Evolutionary conservation across 2,888 invertebrate species (phyloP), one percentile per base, ranked within the genome.

Genomic region (Trilocha varians): DNA sequence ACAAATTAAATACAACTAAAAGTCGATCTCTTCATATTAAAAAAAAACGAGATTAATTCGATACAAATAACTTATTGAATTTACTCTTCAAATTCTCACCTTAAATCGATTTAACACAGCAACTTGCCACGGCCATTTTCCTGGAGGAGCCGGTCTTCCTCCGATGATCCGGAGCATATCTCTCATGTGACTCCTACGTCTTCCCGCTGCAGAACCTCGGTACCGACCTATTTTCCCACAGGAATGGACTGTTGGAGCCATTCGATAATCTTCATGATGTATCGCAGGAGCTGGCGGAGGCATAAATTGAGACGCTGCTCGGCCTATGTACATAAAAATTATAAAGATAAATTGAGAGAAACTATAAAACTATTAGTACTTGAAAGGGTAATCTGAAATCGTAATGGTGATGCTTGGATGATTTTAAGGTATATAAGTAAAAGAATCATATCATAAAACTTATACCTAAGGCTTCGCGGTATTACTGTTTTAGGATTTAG

Each of bases 41-140:
- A 1, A 18, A 18, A 18, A 18, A 18, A 18, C 1, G 8, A 18
- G 1, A 18, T 6, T 18, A 5, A 2, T 25, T 25, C 1, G 25
- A 4, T 9, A 2, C 25, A 25, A 25, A 34, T 34, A 5, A 16
- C 6, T n/a, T n/a, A n/a, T n/a, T n/a, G n/a, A n/a, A n/a, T n/a
- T n/a, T n/a, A n/a, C n/a, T n/a, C n/a, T n/a, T n/a, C n/a, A n/a
- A n/a, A n/a, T n/a, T 34, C 45, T 69, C 76, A 93, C 94, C 87
- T 91, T 91, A 71, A 90, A 91, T 62, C 92, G 88, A 72, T 96
- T 97, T 45, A 97, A 87, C 40, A 98, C 91, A 40, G 94, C 96
- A 14, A 95, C 96, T 82, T 97, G 96, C 97, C 97, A 97, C 0
- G 96, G 96, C 97, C 97, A 98, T 64, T 92, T 93, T 33, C 95